Evolutionary conservation across 2,888 invertebrate species (phyloP), one percentile per base, ranked within the genome.

Genomic region (Druceiella hillmani): DNA sequence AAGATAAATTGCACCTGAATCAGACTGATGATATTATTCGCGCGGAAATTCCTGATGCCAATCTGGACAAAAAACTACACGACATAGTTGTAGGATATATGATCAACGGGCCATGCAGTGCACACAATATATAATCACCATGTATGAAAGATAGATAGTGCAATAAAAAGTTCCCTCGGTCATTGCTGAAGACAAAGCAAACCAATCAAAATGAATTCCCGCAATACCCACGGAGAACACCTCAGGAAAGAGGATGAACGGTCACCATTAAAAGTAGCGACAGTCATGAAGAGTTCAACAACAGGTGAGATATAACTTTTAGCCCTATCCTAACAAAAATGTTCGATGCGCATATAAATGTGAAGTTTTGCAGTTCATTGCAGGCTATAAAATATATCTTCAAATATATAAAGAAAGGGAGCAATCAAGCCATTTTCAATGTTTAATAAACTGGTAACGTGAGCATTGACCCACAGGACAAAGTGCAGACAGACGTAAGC

Each of bases 11-110:
- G 5, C 25, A 30, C 4, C 47, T 56, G n/a, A 39, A 55, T 31
- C 37, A 56, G 49, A 52, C 58, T 22, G 61, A 64, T 42, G 16
- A 47, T 3, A 17, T 59, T 3, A 57, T 64, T 3, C 39, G 40
- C 4, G 58, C 61, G 11, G 62, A 62, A 42, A 43, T 56, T 6
- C 50, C 55, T 2, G 39, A 58, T 37, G 41, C 43, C 10, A 10
- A 46, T 10, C 14, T 13, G n/a, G 50, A 54, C 40, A 44, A 39
- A 9, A 27, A 31, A 3, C 33, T 56, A 6, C 38, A 43, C 34
- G 41, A 46, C 6, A 48, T 46, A 33, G 39, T 43, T 16, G 47
- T n/a, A n/a, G n/a, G n/a, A 22, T 17, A 43, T 38, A 13, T 30
- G 24, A 17, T 32, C 28, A 20, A 14, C 22, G 4, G 24, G 31